phyloP scores from a whole-genome alignment of 2,888 invertebrate genomes.

The Megaustenia siamemsis region DNA sequence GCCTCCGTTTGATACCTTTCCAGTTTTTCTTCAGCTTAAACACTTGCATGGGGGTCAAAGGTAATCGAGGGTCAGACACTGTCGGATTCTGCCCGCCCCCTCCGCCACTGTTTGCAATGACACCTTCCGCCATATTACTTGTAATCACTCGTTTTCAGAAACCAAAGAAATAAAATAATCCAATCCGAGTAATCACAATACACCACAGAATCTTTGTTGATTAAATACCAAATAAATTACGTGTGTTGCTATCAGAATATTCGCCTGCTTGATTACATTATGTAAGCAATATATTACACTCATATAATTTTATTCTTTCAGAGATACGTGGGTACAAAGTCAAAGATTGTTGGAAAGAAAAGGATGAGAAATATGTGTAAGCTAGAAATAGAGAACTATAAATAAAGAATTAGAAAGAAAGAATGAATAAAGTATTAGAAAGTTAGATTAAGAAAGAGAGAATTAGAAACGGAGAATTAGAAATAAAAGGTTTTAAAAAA shows the following conservation, averaged over 20 bases:
- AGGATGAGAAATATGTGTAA: background rate
- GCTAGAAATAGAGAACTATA: no score
- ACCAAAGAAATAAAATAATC: background rate
- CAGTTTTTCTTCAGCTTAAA: slow-evolving; percentile 77
- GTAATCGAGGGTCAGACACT: slow-evolving; percentile 73
- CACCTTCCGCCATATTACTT: slow-evolving; percentile 49
- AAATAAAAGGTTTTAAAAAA: no score
- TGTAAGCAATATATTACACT: no score
- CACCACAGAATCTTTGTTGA: background rate
- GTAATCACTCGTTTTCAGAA: background rate
- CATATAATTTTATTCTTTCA: no score
- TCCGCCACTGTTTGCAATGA: slow-evolving; percentile 25
- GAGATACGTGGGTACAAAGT: no score
- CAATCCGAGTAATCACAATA: slow-evolving; percentile 11
- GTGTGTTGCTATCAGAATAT: no score
- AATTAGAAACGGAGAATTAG: no score
- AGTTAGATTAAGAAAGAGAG: no score
- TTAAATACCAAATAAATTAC: no score
- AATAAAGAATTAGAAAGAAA: no score
- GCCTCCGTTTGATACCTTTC: slow-evolving; percentile 77
- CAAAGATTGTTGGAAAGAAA: background rate
- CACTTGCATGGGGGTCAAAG: slow-evolving; percentile 74
- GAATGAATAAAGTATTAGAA: no score
- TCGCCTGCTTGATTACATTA: no score
- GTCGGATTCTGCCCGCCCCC: slow-evolving; percentile 68